Percentiles rank a stretch among this genome's conserved stretches.
Conservation (phyloP, 2,797 vertebrate genomes). For the Poecilia picta region DNA sequence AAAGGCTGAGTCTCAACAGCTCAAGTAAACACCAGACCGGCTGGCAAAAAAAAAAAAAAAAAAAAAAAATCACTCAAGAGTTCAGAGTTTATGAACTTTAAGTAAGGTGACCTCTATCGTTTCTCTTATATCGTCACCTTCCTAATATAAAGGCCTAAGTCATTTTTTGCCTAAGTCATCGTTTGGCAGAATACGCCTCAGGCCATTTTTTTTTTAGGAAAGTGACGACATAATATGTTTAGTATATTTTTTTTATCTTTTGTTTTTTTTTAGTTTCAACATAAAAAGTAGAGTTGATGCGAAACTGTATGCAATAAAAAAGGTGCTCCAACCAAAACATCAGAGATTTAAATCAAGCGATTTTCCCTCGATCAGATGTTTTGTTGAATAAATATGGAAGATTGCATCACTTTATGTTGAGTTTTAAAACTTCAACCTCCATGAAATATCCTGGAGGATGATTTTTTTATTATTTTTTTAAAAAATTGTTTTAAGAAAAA, state of each 20-base stretch:
- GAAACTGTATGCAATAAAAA: not conserved
- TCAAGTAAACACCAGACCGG: conserved; percentile 56
- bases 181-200: too few species aligned
- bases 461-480: not conserved
- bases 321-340: not conserved
- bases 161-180: too few species aligned
- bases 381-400: not conserved
- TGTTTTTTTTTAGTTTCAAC: not conserved
- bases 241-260: not conserved
- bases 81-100: not conserved
- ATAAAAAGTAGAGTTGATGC: not conserved
- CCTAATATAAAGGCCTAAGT: too few species aligned
- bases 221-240: not conserved
- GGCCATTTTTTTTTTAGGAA: not conserved
- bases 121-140: not conserved
- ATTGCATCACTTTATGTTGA: not conserved
- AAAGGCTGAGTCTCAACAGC: conserved; percentile 35
- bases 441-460: not conserved
- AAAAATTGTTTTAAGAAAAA: not conserved
- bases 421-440: not conserved
- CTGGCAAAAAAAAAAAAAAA: conserved; percentile 34
- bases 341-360: not conserved
- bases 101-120: not conserved
- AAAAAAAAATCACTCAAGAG: too few species aligned
- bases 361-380: not conserved